Evolutionary conservation across 1,140 invertebrate genomes (phyloP).

Genomic region (Matsumurasca onukii): DNA sequence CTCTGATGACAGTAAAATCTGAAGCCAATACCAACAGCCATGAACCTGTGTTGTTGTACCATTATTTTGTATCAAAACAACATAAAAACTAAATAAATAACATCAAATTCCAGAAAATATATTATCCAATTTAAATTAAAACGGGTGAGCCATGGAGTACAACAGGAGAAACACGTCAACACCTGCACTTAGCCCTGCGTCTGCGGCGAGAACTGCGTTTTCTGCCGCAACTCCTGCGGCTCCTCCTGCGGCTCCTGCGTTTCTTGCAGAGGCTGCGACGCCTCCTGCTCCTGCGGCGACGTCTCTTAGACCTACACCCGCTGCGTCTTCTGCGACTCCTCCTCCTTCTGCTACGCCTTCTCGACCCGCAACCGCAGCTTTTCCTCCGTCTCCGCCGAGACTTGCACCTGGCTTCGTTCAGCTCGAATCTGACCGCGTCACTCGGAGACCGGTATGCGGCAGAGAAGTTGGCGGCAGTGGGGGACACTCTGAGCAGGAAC

Average conservation of each 20-base stretch:
- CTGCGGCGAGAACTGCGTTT: too few species aligned
- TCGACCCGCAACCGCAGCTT: background rate
- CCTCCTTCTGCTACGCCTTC: background rate
- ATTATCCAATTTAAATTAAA: too few species aligned
- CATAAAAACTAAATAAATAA: too few species aligned
- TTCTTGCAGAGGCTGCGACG: background rate
- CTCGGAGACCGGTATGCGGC: background rate
- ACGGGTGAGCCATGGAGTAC: too few species aligned
- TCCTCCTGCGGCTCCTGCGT: background rate
- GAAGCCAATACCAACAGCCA: too few species aligned
- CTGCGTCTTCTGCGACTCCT: background rate
- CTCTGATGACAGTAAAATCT: too few species aligned
- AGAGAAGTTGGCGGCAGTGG: background rate
- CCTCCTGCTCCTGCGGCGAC: background rate
- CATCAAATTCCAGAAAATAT: too few species aligned
- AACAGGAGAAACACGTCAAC: too few species aligned
- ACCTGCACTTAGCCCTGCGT: background rate
- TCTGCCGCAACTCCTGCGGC: too few species aligned
- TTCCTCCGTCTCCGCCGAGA: background rate
- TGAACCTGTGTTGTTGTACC: too few species aligned
- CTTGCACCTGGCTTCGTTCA: background rate
- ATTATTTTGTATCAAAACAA: too few species aligned
- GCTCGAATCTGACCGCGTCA: background rate
- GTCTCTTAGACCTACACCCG: background rate
- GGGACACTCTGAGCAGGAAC: background rate